Conservation (phyloP, 92 coral and sea anemone genomes). For the Scolanthus callimorphus region DNA sequence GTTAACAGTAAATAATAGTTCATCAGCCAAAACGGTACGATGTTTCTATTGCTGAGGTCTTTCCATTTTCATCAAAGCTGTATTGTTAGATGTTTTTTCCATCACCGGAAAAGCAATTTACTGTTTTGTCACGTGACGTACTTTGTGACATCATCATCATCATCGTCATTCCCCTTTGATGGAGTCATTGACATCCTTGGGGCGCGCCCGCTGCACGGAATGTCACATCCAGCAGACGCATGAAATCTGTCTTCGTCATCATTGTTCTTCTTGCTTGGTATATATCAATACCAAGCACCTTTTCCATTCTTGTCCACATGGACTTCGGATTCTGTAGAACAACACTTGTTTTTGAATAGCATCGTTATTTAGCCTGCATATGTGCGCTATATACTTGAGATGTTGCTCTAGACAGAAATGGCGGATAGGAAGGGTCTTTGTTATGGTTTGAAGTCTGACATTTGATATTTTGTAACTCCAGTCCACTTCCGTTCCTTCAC, state of each 20-base stretch:
- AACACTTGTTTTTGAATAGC: background rate
- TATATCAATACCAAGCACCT: constrained; percentile 1
- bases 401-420: background rate
- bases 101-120: too few species aligned
- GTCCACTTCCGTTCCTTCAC: background rate
- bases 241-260: background rate
- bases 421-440: background rate
- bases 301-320: constrained; percentile 1
- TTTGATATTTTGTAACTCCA: background rate
- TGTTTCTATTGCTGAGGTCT: too few species aligned
- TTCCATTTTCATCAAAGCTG: too few species aligned
- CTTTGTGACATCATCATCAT: too few species aligned
- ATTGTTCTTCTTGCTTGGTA: constrained; percentile 1
- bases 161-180: too few species aligned
- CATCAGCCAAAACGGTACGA: too few species aligned
- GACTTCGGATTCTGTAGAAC: too few species aligned
- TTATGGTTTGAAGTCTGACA: background rate
- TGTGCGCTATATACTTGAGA: constrained; percentile 2
- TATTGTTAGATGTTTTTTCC: too few species aligned
- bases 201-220: background rate
- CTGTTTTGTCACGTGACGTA: too few species aligned
- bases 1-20: too few species aligned
- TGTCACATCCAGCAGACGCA: background rate
- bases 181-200: too few species aligned
- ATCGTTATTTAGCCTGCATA: constrained; percentile 1